Conservation (phyloP, 2,113 vertebrate species). For the Ranitomeya imitator region DNA sequence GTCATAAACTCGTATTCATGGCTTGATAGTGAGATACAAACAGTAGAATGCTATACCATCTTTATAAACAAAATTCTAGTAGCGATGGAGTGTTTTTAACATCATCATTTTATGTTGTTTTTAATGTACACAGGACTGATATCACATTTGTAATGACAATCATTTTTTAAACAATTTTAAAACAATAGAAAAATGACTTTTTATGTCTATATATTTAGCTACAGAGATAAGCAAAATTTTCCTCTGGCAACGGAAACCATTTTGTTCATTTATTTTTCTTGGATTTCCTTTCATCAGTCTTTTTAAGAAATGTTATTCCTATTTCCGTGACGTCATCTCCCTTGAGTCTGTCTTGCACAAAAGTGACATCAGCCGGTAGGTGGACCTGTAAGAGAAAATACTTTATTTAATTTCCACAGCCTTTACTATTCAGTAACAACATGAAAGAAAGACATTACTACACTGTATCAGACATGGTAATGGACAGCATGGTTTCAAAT, state of each 20-base stretch:
- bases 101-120: not conserved
- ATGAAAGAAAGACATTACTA: not conserved
- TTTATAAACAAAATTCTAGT: not conserved
- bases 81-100: not conserved
- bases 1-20: not conserved
- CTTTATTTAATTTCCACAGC: not conserved
- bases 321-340: conserved; percentile 80
- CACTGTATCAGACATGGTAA: not conserved
- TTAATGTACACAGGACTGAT: not conserved
- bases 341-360: conserved; percentile 77
- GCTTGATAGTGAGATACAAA: not conserved
- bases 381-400: conserved; percentile 69
- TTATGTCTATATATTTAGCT: not conserved
- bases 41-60: not conserved
- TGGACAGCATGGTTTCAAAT: no score
- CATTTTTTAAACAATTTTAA: not conserved
- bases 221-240: not conserved
- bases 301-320: conserved; percentile 76
- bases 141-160: not conserved
- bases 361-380: conserved; percentile 76
- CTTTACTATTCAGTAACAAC: not conserved
- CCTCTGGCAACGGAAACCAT: not conserved
- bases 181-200: not conserved
- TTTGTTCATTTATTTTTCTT: conserved; percentile 70
- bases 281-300: conserved; percentile 71